Evolutionary conservation across 2,113 vertebrate genomes (phyloP), one percentile per base, ranked within the genome.

Genomic region (Micronycteris hirsuta): DNA sequence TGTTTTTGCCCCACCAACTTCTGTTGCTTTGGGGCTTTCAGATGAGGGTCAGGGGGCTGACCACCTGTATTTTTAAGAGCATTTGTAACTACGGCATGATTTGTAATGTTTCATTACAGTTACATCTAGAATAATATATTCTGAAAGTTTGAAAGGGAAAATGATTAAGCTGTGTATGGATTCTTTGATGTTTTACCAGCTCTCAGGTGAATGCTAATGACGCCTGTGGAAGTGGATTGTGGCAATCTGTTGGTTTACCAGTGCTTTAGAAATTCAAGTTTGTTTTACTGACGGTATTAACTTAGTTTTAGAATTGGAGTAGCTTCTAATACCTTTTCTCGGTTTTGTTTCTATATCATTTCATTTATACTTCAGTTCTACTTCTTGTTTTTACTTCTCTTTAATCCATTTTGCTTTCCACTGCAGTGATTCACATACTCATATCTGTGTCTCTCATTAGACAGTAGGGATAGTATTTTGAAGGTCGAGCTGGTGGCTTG

Each of bases 401-500:
- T 87, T 36, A 45, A 67, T 70, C 31, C 24, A 58, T 63, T 89
- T 54, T 94, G 17, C 45, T 90, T 89, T 92, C 58, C 43, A 7
- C 41, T 68, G 5, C 36, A 41, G 9, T 87, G 87, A 86, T 78
- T 74, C 87, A 22, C 76, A 16, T 76, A 38, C 28, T 49, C 17
- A 7, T 49, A 7, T 73, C 14, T 61, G 33, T 91, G 28, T 63
- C 43, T 74, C 47, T 89, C 17, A 68, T 56, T 78, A 12, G 31
- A 26, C n/a, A 81, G 24, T 71, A 73, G 80, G 2, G 17, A 45
- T 43, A 49, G 5, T 38, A 84, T 94, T 93, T 94, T 91, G 38
- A 90, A 93, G 93, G 76, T 87, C 63, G 96, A 47, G 47, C 61
- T 90, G 70, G 67, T 80, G 28, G 56, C 33, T 95, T 89, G 45